Base-by-base conservation (phyloP, 2,888 invertebrate species). In the Invenusta paracnida region DNA sequence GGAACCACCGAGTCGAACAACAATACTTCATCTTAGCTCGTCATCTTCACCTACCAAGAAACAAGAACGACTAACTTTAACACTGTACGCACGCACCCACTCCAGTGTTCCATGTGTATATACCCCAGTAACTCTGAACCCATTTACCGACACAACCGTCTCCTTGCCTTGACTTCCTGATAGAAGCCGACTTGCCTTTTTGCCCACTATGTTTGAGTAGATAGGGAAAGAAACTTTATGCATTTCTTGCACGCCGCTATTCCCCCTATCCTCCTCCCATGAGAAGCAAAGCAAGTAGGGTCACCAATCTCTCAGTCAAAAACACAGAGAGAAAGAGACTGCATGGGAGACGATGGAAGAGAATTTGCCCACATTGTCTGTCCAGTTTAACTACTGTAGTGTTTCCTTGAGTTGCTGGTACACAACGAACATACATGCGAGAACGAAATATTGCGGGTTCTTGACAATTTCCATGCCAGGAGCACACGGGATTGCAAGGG, bases 301-400 rank as follows among this genome's bases (percentile, higher is more conserved):
- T n/a, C n/a, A n/a, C n/a, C n/a, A n/a, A n/a, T n/a, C n/a, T n/a
- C n/a, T n/a, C n/a, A n/a, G n/a, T n/a, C n/a, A n/a, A 2, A 23
- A 73, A 23, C 73, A 13, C 11, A 73, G 73, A 5, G 23, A 73
- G 17, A 73, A 23, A 23, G 73, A 13, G 11, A 73, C 25, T 73
- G 73, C 5, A 23, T 23, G 11, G 73, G 11, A 23, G 11, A 23
- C 73, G 23, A 73, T 23, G 73, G 73, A 73, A 73, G 73, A 73
- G 23, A 73, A 73, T 73, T 73, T 23, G 23, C 27, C 73, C 5
- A 73, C 73, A 73, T 73, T 73, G 73, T 13, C 73, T 23, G 73
- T 73, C 73, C 73, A 73, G 73, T 73, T 73, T 73, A 25, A 73
- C 73, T 23, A 73, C 73, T 73, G 73, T 73, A 73, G 73, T 73